These are phyloP conservation scores for Nothobranchius furzeri DNA, from an alignment of 2,113 vertebrate species.

Conservation along the genomic window DNA sequence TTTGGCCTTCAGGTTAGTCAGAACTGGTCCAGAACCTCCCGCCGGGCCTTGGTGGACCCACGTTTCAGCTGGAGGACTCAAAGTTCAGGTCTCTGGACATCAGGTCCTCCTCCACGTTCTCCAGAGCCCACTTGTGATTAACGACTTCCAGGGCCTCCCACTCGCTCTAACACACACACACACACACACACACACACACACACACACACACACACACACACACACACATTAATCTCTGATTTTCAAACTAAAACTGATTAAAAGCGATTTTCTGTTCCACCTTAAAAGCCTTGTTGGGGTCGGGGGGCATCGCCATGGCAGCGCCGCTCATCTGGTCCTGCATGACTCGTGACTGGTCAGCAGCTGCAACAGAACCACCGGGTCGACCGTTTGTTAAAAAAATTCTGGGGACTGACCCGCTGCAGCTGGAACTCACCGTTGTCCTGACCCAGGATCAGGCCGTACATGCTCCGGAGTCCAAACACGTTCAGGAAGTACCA, in stretches of 20 bases:
- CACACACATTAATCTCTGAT: neutral
- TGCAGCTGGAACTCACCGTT: slow-evolving; percentile 68
- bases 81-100: slow-evolving; percentile 79
- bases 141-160: slow-evolving; percentile 87
- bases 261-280: slow-evolving; percentile 46
- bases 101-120: slow-evolving; percentile 85
- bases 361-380: slow-evolving; percentile 57
- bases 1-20: too few species aligned
- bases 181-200: neutral
- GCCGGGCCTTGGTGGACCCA: neutral
- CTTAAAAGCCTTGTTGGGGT: slow-evolving; percentile 86
- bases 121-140: slow-evolving; percentile 84
- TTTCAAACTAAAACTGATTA: neutral
- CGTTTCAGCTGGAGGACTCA: slow-evolving; percentile 60
- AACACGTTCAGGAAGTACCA: slow-evolving; percentile 86
- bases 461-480: slow-evolving; percentile 83
- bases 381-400: neutral
- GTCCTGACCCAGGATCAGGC: slow-evolving; percentile 82
- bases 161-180: slow-evolving; percentile 76
- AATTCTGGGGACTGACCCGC: neutral
- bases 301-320: slow-evolving; percentile 78
- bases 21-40: neutral
- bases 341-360: slow-evolving; percentile 80
- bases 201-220: neutral
- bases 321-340: slow-evolving; percentile 84